Percentiles rank a stretch among this genome's conserved stretches.
Evolutionary conservation across 2,797 vertebrate species (phyloP).

Genomic region (Melanotaenia boesemani): DNA sequence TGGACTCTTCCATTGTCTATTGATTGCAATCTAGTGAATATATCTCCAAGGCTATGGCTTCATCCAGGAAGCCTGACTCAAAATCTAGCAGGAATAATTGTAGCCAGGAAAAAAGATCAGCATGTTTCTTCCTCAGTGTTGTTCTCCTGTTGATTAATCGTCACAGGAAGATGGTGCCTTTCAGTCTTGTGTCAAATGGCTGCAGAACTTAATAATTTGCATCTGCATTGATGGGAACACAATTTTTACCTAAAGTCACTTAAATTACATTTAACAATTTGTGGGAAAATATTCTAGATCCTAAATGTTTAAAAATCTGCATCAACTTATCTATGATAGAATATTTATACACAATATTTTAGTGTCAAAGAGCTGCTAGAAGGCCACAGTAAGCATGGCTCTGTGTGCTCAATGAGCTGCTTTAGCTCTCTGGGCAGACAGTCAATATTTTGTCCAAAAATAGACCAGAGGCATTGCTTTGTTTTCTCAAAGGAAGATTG

Average conservation of each 20-base stretch:
- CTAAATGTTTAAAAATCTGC: neutral
- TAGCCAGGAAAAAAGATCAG: conserved; percentile 25
- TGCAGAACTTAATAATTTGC: neutral
- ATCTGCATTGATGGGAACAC: neutral
- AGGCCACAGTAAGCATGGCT: neutral
- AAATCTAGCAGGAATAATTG: conserved; percentile 46
- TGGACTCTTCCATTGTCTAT: conserved; percentile 68
- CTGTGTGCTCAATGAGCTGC: neutral
- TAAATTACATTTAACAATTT: neutral
- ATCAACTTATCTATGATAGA: neutral
- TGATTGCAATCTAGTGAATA: conserved; percentile 54
- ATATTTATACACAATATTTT: neutral
- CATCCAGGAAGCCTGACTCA: conserved; percentile 9
- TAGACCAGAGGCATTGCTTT: conserved; percentile 39
- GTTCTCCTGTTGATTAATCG: conserved; percentile 24
- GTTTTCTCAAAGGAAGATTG: conserved; percentile 16
- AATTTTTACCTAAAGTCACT: too few relatives aligned
- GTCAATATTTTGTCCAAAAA: conserved; percentile 32
- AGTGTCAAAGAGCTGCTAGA: neutral
- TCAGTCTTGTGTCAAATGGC: neutral
- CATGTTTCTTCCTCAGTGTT: conserved; percentile 31
- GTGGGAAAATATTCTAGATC: neutral
- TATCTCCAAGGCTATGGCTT: conserved; percentile 26
- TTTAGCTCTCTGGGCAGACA: neutral
- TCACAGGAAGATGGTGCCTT: conserved; percentile 11